phyloP scores from a whole-genome alignment of 2,113 vertebrate species.

The Ancistrus triradiatus region DNA sequence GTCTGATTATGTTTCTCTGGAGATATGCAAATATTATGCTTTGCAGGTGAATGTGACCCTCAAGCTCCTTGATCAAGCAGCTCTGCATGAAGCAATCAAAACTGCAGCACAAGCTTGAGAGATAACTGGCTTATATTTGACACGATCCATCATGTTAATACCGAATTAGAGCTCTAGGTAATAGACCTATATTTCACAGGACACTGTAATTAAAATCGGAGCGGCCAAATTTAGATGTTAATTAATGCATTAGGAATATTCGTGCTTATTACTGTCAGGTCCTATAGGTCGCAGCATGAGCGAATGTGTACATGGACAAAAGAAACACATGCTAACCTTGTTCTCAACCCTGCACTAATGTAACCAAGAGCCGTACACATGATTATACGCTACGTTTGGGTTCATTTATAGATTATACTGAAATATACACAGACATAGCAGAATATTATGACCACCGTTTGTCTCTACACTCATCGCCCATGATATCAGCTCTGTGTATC shows the following conservation, averaged over 20 bases:
- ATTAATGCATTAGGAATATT: constrained; percentile 77
- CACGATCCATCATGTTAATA: constrained; percentile 40
- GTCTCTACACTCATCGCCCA: too few species aligned
- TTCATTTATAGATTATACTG: too few species aligned
- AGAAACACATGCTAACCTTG: too few species aligned
- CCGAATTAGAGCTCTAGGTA: constrained; percentile 43
- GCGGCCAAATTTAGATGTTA: constrained; percentile 71
- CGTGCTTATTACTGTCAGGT: constrained; percentile 58
- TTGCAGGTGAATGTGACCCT: constrained; percentile 23
- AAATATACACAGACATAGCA: too few species aligned
- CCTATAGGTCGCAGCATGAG: constrained; percentile 17
- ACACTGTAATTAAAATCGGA: constrained; percentile 58
- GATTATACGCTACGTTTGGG: too few species aligned
- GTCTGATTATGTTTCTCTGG: constrained; percentile 29
- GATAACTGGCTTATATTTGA: constrained; percentile 30
- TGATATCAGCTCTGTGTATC: too few species aligned
- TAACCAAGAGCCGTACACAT: too few species aligned
- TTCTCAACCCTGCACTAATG: not conserved
- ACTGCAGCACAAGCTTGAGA: not conserved
- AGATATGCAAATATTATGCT: constrained; percentile 7
- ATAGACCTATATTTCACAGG: constrained; percentile 38
- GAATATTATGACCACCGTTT: too few species aligned
- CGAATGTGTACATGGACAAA: not conserved
- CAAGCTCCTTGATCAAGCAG: not conserved
- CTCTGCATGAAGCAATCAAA: not conserved